These are phyloP conservation scores for Polydrusus pterygomalis DNA, from an alignment of 2,888 invertebrate species.

Conservation along the genomic window DNA sequence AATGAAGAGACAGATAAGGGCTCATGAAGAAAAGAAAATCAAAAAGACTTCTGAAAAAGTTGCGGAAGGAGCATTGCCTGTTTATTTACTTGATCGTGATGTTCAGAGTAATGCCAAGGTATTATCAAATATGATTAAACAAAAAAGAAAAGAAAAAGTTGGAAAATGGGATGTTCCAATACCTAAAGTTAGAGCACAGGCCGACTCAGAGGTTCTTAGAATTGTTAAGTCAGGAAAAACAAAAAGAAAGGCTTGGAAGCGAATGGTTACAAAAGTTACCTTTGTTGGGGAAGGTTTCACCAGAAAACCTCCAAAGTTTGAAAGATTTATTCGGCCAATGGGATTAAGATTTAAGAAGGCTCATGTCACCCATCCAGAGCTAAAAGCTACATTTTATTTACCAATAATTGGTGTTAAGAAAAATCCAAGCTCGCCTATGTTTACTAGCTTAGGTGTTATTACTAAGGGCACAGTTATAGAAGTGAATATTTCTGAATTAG, in stretches of 20 bases:
- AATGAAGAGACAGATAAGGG: slow-evolving; percentile 98
- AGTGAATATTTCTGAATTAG: slow-evolving; percentile 98
- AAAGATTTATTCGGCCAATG: slow-evolving; percentile 98
- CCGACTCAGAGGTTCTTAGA: slow-evolving; percentile 97
- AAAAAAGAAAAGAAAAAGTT: slow-evolving; percentile 99
- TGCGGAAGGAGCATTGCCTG: slow-evolving; percentile 94
- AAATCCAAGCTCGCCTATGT: slow-evolving; percentile 98
- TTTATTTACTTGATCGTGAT: slow-evolving; percentile 97
- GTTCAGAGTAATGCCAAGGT: slow-evolving; percentile 95
- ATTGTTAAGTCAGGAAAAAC: slow-evolving; percentile 94
- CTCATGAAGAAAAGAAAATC: slow-evolving; percentile 96
- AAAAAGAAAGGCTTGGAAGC: slow-evolving; percentile 97
- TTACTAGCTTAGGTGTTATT: slow-evolving; percentile 97
- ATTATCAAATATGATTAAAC: slow-evolving; percentile 98
- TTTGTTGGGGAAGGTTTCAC: slow-evolving; percentile 99
- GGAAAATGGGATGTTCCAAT: slow-evolving; percentile 99
- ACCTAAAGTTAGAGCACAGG: slow-evolving; percentile 97
- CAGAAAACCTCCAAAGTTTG: slow-evolving; percentile 99
- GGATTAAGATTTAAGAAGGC: slow-evolving; percentile 96
- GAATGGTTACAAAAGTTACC: slow-evolving; percentile 99
- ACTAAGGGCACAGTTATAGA: slow-evolving; percentile 99
- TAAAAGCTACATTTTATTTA: slow-evolving; percentile 97
- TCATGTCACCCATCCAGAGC: slow-evolving; percentile 99
- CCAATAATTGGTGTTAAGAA: slow-evolving; percentile 99
- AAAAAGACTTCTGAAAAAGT: slow-evolving; percentile 88